These are phyloP conservation scores for Flabesymbios commensalis DNA, from an alignment of 2,888 invertebrate species.

Conservation along the genomic window DNA sequence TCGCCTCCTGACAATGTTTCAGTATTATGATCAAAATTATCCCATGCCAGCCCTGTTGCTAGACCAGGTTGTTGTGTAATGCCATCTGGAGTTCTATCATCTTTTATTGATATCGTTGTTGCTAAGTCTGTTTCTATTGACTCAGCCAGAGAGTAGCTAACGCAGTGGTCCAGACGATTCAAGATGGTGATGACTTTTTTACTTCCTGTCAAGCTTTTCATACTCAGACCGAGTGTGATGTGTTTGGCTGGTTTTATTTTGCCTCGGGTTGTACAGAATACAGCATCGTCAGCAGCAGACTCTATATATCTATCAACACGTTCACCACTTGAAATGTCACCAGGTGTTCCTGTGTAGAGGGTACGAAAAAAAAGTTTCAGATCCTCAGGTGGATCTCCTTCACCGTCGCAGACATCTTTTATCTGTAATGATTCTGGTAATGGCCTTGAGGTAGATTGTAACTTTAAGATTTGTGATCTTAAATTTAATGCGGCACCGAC, in stretches of 20 bases:
- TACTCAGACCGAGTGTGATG: conserved; percentile 15
- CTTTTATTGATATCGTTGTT: conserved; percentile 3
- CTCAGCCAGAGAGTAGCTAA: conserved; percentile 21
- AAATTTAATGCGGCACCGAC: too few relatives aligned
- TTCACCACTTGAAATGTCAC: too few relatives aligned
- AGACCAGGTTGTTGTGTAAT: conserved; percentile 11
- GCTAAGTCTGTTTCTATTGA: conserved; percentile 27
- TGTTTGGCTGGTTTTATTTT: conserved; percentile 26
- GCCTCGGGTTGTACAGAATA: conserved; percentile 5
- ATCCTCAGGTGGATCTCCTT: too few relatives aligned
- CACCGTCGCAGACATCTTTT: too few relatives aligned
- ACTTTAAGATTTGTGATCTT: too few relatives aligned
- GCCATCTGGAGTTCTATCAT: conserved; percentile 20
- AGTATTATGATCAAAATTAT: conserved; percentile 29
- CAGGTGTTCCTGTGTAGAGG: too few relatives aligned
- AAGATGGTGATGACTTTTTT: conserved; percentile 20
- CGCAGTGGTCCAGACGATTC: conserved; percentile 20
- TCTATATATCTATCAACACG: not conserved
- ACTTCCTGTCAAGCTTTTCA: conserved; percentile 24
- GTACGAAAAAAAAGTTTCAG: too few relatives aligned
- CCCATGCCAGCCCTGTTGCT: conserved; percentile 22
- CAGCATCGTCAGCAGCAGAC: conserved; percentile 4
- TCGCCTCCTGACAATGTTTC: conserved; percentile 27
- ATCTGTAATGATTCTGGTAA: too few relatives aligned
- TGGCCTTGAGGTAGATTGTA: too few relatives aligned